phyloP scores from a whole-genome alignment of 2,888 invertebrate species.

The Cephonodes hylas region DNA sequence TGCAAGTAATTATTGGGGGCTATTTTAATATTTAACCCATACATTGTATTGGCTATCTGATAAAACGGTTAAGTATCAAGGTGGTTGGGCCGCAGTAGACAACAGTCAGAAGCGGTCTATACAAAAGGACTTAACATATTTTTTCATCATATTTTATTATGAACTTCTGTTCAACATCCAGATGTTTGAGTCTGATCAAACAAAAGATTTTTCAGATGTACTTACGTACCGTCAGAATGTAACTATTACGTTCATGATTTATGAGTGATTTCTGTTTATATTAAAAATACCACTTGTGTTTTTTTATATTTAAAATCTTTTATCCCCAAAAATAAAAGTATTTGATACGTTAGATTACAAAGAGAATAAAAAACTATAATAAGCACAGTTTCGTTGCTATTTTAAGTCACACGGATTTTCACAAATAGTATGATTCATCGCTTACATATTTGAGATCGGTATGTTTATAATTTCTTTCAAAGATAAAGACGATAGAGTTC shows the following conservation, averaged over 20 bases:
- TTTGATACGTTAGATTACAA: constrained; percentile 26
- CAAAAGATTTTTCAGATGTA: constrained; percentile 77
- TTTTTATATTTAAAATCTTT: constrained; percentile 42
- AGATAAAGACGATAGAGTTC: too few species aligned
- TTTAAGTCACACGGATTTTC: constrained; percentile 9
- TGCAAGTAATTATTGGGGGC: too few species aligned
- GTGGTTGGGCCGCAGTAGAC: constrained; percentile 34
- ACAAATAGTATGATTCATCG: neutral
- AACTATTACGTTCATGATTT: constrained; percentile 72
- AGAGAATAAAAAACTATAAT: constrained; percentile 9
- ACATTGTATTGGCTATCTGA: neutral
- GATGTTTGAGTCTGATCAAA: constrained; percentile 78
- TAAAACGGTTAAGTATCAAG: constrained; percentile 56
- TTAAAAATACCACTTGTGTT: constrained; percentile 61
- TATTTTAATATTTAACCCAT: too few species aligned
- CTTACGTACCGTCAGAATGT: constrained; percentile 62
- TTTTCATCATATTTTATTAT: constrained; percentile 80
- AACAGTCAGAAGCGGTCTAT: constrained; percentile 70
- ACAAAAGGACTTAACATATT: constrained; percentile 80
- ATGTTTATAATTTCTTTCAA: too few species aligned
- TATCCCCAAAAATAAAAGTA: constrained; percentile 37
- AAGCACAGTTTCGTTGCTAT: neutral
- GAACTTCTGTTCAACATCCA: constrained; percentile 80
- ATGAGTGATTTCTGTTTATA: constrained; percentile 66
- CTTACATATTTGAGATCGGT: neutral